These are phyloP conservation scores for Smithornis capensis DNA, from an alignment of 2,113 vertebrate genomes.

Conservation along the genomic window DNA sequence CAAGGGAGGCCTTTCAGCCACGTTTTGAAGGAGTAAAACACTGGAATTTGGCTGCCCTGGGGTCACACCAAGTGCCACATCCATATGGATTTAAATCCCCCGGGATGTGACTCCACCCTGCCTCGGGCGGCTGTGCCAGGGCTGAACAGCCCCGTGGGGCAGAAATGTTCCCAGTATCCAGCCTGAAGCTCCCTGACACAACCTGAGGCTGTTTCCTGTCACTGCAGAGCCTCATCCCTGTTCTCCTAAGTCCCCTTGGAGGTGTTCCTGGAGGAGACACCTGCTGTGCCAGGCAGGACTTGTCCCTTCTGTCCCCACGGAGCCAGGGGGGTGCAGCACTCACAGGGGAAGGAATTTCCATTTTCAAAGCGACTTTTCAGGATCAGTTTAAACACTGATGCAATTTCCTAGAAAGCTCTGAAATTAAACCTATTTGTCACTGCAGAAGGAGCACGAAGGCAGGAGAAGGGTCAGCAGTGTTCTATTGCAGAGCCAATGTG, in stretches of 20 bases:
- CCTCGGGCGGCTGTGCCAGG: background rate
- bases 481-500: background rate
- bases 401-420: background rate
- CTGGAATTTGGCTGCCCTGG: accelerated
- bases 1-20: background rate
- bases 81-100: accelerated
- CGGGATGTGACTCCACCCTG: background rate
- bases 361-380: background rate
- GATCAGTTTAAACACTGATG: background rate
- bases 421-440: constrained; percentile 12
- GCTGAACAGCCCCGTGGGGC: accelerated
- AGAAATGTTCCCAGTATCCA: no score
- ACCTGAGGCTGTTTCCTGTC: background rate
- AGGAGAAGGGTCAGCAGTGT: background rate
- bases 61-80: background rate
- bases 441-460: background rate
- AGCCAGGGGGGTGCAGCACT: accelerated
- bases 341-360: background rate
- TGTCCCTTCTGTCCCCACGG: background rate
- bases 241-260: no score
- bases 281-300: background rate
- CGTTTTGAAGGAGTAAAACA: accelerated
- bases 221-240: background rate
- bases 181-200: background rate
- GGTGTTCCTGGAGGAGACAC: accelerated